Base-by-base conservation (phyloP, 2,797 vertebrate species). In the Microhierax caerulescens region DNA sequence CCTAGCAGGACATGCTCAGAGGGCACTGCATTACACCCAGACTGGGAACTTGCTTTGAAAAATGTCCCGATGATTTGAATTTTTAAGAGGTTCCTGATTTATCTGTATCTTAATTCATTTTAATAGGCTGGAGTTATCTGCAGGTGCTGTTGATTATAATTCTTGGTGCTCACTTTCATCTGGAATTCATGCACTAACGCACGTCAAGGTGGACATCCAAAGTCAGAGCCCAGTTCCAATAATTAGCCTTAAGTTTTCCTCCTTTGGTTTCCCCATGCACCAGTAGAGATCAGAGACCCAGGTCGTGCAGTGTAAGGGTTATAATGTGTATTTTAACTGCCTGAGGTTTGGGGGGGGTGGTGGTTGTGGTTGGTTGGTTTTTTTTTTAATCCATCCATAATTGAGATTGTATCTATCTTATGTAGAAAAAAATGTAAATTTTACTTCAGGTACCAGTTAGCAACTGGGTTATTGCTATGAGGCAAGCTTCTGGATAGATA, bases 71-170 rank as follows among this genome's bases (percentile, higher is more conserved):
- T 28, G n/a, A 74, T 53, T 54, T 60, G 78, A 91, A 85, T 95
- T 75, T 57, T 90, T 37, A 88, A 90, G 82, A 95, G 94, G 68
- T 80, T 85, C 63, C 87, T 91, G 85, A 95, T 96, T 92, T 96
- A 77, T 89, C 85, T 85, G 69, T 80, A 28, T 92, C 90, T 81
- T 93, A 95, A 90, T 94, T 95, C 85, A 93, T 93, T 94, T 91
- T 93, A 95, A 95, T 91, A 61, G 94, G 82, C 60, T 57, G 68
- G 75, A 59, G 78, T 80, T 80, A 60, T 77, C 91, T 91, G 91
- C 95, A 75, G 91, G 75, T 95, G 94, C 91, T 85, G 65, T 80
- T 93, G 93, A 53, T 94, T 88, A 50, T 91, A 89, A 91, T 94
- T 96, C 91, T 68, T 69, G 89, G 81, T 77, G 86, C 81, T 95